Conservation (phyloP, 2,797 vertebrate genomes). For the Liparis tanakae region DNA sequence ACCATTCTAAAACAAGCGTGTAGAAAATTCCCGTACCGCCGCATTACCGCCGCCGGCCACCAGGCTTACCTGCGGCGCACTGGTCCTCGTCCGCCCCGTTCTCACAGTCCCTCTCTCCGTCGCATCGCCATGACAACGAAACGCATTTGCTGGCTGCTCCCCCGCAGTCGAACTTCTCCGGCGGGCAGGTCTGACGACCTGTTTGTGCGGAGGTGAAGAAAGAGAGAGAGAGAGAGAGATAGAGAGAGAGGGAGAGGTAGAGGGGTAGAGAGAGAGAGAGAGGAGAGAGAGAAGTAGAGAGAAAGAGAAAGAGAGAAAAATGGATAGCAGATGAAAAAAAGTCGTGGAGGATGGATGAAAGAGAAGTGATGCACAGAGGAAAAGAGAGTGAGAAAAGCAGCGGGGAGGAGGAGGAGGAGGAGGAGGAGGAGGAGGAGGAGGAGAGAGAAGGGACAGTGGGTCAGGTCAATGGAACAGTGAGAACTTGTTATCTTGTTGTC, state of each 20-base stretch:
- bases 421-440: slow-evolving; percentile 65
- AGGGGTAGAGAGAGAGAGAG: not conserved
- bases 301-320: slow-evolving; percentile 1
- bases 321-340: slow-evolving; percentile 7
- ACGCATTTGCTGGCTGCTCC: slow-evolving; percentile 91
- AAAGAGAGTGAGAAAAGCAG: slow-evolving; percentile 42
- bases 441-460: slow-evolving; percentile 64
- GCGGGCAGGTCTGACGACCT: slow-evolving; percentile 92
- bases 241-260: not conserved
- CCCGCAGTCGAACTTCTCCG: slow-evolving; percentile 96
- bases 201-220: slow-evolving; percentile 34
- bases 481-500: slow-evolving; percentile 78
- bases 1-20: no score
- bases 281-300: not conserved
- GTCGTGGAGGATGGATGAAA: slow-evolving; percentile 1
- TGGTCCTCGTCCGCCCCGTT: slow-evolving; percentile 92
- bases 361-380: slow-evolving; percentile 18
- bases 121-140: slow-evolving; percentile 95
- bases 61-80: slow-evolving; percentile 88
- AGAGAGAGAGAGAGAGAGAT: not conserved
- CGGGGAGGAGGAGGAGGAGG: slow-evolving; percentile 53
- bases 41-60: not conserved
- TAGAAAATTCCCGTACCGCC: no score
- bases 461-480: slow-evolving; percentile 78
- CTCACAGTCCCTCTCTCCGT: slow-evolving; percentile 94